Evolutionary conservation across 2,797 vertebrate species (phyloP), one percentile per base, ranked within the genome.

Genomic region (Clarias fuscus): DNA sequence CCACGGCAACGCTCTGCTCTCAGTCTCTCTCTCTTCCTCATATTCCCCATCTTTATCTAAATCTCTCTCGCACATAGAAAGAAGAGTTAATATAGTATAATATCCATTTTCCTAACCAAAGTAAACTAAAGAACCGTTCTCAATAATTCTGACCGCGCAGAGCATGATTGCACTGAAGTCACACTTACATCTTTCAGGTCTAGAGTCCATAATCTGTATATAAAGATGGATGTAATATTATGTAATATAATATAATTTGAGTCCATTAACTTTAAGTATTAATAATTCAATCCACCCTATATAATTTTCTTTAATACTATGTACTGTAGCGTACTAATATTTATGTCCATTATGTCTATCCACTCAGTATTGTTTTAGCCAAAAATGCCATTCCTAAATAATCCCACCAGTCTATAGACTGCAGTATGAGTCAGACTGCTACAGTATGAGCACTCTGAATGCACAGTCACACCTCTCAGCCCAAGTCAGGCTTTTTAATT

Each of bases 1-100:
- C 90, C 87, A 90, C 86, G 88, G 90, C 90, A 90, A 90, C 89
- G 82, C 88, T 88, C 56, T 43, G 59, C 82, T 70, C 83, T 78
- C 67, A 37, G 70, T 78, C 62, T 43, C 43, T 62, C 61, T 78
- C 61, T 86, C 68, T 85, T 17, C 78, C 43, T 85, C 27, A 85
- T n/a, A 48, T 17, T 20, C 64, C 80, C 72, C 85, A 30, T 81
- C 56, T 87, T 77, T 75, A 76, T 84, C 81, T 83, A 78, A 75
- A 78, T 77, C 40, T 62, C 33, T 78, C 18, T 72, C 22, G 5
- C 67, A 24, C 37, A 84, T 79, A 73, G 40, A 87, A 62, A 75
- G 43, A 75, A 62, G 80, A 86, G 77, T 83, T 77, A 59, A 22
- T 77, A 20, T 48, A 24, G 22, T 11, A 48, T 82, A 82, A 72